phyloP scores from a whole-genome alignment of 2,113 vertebrate genomes.

The Chiloscyllium plagiosum region DNA sequence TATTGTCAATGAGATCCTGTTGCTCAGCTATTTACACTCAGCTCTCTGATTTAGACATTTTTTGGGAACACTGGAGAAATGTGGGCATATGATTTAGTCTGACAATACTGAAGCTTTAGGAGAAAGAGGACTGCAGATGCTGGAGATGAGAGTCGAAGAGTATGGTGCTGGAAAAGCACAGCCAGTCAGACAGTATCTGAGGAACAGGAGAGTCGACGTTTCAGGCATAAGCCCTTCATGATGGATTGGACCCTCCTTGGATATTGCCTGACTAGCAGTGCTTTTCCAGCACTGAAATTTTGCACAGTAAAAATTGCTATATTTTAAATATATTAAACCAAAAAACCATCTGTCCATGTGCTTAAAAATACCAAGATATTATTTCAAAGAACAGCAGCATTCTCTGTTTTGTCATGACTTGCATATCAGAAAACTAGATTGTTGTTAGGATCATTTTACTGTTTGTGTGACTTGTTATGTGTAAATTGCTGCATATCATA shows the following conservation, averaged over 20 bases:
- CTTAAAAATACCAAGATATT: background rate
- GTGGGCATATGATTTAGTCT: background rate
- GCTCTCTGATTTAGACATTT: background rate
- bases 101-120: background rate
- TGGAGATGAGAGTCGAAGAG: too few species aligned
- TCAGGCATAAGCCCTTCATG: too few species aligned
- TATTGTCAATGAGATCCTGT: background rate
- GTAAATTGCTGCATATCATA: background rate
- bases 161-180: too few species aligned
- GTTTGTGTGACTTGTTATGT: background rate
- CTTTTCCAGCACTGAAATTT: too few species aligned
- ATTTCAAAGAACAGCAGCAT: background rate
- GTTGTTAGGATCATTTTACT: background rate
- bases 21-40: background rate
- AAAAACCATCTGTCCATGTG: background rate
- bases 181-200: too few species aligned
- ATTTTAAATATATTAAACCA: background rate
- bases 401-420: background rate
- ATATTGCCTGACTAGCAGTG: too few species aligned
- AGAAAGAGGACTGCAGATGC: too few species aligned
- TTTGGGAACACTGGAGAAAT: too few species aligned
- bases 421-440: background rate
- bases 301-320: background rate
- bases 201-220: too few species aligned
- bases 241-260: too few species aligned